These are phyloP conservation scores for Eriosoma lanigerum DNA, from an alignment of 1,140 invertebrate species.

Conservation along the genomic window DNA sequence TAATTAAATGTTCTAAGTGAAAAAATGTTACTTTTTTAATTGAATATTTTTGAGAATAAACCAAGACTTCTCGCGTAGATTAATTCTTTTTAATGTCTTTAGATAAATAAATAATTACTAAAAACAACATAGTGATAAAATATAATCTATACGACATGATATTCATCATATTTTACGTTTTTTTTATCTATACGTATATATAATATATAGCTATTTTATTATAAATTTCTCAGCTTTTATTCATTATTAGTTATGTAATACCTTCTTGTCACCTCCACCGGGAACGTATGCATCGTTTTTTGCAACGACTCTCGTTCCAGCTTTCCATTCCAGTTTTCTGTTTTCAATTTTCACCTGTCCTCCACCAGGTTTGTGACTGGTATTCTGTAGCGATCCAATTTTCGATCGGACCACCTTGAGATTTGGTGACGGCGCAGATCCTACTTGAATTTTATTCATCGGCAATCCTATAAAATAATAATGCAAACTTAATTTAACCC, in stretches of 20 bases:
- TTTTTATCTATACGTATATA: too few relatives aligned
- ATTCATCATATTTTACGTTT: too few relatives aligned
- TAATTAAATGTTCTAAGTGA: constrained; percentile 34
- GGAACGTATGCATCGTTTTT: constrained; percentile 89
- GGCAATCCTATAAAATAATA: constrained; percentile 67
- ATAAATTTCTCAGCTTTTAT: too few relatives aligned
- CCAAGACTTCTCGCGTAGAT: too few relatives aligned
- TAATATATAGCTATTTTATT: too few relatives aligned
- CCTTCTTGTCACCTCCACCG: constrained; percentile 90
- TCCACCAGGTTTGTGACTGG: constrained; percentile 86
- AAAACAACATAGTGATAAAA: too few relatives aligned
- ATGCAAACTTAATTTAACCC: too few relatives aligned
- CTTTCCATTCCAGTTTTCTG: constrained; percentile 83
- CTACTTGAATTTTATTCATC: constrained; percentile 92
- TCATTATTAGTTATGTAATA: constrained; percentile 58
- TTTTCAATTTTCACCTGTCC: constrained; percentile 89
- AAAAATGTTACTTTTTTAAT: too few relatives aligned
- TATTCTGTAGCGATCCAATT: constrained; percentile 91
- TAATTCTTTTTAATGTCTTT: too few relatives aligned
- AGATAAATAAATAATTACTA: too few relatives aligned
- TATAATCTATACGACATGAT: too few relatives aligned
- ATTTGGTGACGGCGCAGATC: constrained; percentile 85
- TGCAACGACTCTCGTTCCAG: constrained; percentile 78
- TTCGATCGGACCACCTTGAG: constrained; percentile 88
- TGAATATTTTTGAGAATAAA: too few relatives aligned